phyloP scores from a whole-genome alignment of 1,140 invertebrate species.

The Drosophila repletoides region DNA sequence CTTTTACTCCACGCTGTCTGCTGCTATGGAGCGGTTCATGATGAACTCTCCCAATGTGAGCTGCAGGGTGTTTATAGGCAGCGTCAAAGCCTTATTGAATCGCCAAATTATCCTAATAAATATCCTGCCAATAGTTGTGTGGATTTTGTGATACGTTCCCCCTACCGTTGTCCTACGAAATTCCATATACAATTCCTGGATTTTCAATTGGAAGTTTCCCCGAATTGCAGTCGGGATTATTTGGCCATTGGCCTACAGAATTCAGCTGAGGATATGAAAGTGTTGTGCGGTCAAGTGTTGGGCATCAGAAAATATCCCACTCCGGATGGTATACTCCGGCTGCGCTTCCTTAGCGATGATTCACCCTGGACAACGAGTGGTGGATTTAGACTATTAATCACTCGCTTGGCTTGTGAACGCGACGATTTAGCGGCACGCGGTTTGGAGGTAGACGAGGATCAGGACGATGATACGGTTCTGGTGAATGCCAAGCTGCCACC shows the following conservation, averaged over 20 bases:
- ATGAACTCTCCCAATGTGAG: slow-evolving; percentile 67
- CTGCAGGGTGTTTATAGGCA: slow-evolving; percentile 67
- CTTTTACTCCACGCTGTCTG: background rate
- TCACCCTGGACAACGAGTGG: slow-evolving; percentile 75
- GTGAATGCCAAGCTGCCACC: slow-evolving; percentile 48
- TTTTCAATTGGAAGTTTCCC: slow-evolving; percentile 83
- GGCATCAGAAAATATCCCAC: slow-evolving; percentile 83
- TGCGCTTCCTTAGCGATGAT: slow-evolving; percentile 80
- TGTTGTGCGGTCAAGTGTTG: slow-evolving; percentile 83
- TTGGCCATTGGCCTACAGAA: slow-evolving; percentile 79
- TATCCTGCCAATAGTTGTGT: slow-evolving; percentile 83
- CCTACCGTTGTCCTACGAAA: slow-evolving; percentile 83
- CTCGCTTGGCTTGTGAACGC: slow-evolving; percentile 80
- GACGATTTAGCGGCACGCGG: slow-evolving; percentile 59
- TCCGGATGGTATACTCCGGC: slow-evolving; percentile 81
- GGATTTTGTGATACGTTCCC: slow-evolving; percentile 83
- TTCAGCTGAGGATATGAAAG: slow-evolving; percentile 72
- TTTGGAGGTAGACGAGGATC: slow-evolving; percentile 26
- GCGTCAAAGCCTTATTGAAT: slow-evolving; percentile 80
- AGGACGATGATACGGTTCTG: slow-evolving; percentile 59
- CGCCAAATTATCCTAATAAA: slow-evolving; percentile 83
- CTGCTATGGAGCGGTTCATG: slow-evolving; percentile 48
- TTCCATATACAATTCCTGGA: slow-evolving; percentile 85
- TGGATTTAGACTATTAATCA: slow-evolving; percentile 84
- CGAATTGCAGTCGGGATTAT: slow-evolving; percentile 83